Evolutionary conservation across 1,140 invertebrate species (phyloP), one percentile per base, ranked within the genome.

Genomic region (Drosophila ambigua): DNA sequence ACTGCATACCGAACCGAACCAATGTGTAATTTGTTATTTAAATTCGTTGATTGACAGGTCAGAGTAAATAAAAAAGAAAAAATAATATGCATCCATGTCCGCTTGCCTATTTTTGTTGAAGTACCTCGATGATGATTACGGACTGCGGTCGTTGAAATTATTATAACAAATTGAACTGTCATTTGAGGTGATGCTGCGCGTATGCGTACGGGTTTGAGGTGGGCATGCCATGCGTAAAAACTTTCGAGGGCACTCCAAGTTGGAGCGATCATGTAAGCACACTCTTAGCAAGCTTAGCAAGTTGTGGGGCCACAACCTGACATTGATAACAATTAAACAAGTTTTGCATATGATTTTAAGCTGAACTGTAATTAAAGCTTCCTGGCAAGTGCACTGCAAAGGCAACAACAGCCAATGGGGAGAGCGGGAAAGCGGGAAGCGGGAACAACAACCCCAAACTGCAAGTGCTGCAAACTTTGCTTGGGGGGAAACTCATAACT

Each of bases 331-430:
- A 81, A 85, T 87, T 87, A 71, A 66, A 59, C 35, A 82, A 87
- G 55, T 72, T 82, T 88, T 79, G 74, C 83, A 79, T 87, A 82
- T 87, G 82, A 87, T 87, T 88, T 88, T 79, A 87, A 82, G 83
- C 79, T 87, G 82, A 88, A 87, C 58, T 78, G 71, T 88, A 87
- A 87, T 87, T 87, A 87, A 87, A 88, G 82, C 78, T 76, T 72
- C 75, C 78, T 78, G 62, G 59, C 51, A 78, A 82, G 74, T 65
- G 63, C 50, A 65, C 58, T 41, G 58, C 72, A 69, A 67, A 72
- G 84, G 43, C 54, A 73, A 79, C 43, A 72, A 23, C 59, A 35
- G 48, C 41, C 41, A 60, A 48, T 16, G 20, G 16, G 16, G 16
- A 16, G n/a, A 16, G 16, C 16, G 16, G 2, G 8, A 15, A 15